phyloP scores from a whole-genome alignment of 2,797 vertebrate species.

The Sebastes vulpes region DNA sequence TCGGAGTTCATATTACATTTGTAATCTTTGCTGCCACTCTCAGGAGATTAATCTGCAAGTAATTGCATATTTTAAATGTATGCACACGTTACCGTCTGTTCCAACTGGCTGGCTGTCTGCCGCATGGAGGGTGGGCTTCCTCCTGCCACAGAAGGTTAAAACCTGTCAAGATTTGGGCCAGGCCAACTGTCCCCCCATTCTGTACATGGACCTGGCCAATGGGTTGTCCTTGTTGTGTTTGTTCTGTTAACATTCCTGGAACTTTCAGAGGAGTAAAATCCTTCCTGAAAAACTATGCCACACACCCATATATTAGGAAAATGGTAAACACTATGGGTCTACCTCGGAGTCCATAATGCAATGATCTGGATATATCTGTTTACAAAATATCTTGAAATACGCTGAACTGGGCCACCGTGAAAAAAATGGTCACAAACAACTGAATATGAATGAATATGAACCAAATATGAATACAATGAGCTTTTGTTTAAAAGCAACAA shows the following conservation, averaged over 20 bases:
- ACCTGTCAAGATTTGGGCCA: constrained; percentile 57
- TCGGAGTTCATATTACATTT: constrained; percentile 43
- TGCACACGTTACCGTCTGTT: constrained; percentile 61
- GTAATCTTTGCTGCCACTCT: constrained; percentile 46
- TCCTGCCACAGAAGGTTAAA: constrained; percentile 69
- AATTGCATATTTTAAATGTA: constrained; percentile 73
- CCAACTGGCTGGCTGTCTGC: constrained; percentile 58
- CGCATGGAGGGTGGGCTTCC: constrained; percentile 54
- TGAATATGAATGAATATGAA: background rate
- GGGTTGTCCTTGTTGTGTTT: constrained; percentile 42
- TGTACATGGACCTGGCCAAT: constrained; percentile 34
- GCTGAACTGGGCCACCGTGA: background rate
- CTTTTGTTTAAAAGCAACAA: background rate
- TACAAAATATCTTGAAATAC: background rate
- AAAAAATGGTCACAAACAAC: background rate
- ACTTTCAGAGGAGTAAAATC: constrained; percentile 4
- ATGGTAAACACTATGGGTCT: background rate
- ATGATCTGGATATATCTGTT: background rate
- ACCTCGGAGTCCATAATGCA: background rate
- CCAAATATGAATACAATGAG: background rate
- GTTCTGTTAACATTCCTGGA: constrained; percentile 10
- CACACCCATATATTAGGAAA: background rate
- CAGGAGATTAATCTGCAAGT: constrained; percentile 57
- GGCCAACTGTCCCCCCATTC: constrained; percentile 66
- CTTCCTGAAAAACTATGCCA: background rate